Percentiles rank a stretch among this genome's conserved stretches.
Conservation (phyloP, 2,888 invertebrate species). For the Halocaridina rubra region DNA sequence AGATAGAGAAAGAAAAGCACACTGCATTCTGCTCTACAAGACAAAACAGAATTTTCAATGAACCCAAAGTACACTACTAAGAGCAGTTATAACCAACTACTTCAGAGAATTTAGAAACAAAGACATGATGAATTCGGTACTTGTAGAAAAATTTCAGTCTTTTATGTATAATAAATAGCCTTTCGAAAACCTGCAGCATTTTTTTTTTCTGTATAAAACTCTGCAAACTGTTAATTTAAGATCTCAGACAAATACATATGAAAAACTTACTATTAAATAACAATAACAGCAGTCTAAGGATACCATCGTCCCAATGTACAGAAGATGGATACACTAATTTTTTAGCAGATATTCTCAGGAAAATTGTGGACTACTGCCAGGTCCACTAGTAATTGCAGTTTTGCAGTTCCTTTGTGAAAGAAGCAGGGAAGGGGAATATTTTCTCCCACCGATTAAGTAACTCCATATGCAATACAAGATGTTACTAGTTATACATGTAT, state of each 20-base stretch:
- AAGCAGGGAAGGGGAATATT: too few species aligned
- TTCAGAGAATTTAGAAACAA: not conserved
- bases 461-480: too few species aligned
- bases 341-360: constrained; percentile 26
- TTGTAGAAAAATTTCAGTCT: not conserved
- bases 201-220: constrained; percentile 28
- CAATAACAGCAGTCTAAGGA: constrained; percentile 44
- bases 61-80: too few species aligned
- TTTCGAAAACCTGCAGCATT: not conserved
- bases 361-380: too few species aligned
- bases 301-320: constrained; percentile 53
- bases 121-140: not conserved
- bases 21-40: too few species aligned
- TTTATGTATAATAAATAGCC: not conserved
- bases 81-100: too few species aligned
- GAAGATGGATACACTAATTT: constrained; percentile 23
- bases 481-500: too few species aligned
- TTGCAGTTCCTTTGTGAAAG: too few species aligned
- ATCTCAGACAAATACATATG: constrained; percentile 53
- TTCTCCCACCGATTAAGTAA: not conserved
- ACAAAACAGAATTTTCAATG: too few species aligned
- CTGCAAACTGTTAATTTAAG: constrained; percentile 43
- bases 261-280: constrained; percentile 55
- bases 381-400: too few species aligned
- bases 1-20: too few species aligned